A percentile compares a stretch with the other conserved stretches of the same genome.
Evolutionary conservation across 2,888 invertebrate species (phyloP).

Genomic region (Formica aserva): DNA sequence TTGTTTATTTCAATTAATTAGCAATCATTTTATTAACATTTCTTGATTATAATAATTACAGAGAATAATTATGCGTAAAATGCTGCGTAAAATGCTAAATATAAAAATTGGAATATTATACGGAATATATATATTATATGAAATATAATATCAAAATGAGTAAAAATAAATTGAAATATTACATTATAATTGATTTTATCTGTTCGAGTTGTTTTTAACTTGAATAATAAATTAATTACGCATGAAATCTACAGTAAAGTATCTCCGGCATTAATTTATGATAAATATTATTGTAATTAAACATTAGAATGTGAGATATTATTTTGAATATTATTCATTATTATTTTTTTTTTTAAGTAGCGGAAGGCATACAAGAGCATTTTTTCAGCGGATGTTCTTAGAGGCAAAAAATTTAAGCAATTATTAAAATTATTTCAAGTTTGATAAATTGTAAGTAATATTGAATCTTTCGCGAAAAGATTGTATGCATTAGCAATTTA

Average conservation of each 20-base stretch:
- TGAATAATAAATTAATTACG: neutral
- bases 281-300: neutral
- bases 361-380: neutral
- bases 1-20: neutral
- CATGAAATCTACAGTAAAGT: neutral
- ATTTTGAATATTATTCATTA: neutral
- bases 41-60: neutral
- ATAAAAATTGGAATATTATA: neutral
- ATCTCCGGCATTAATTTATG: neutral
- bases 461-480: neutral
- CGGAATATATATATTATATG: too few species aligned
- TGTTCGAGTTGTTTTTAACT: neutral
- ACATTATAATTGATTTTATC: neutral
- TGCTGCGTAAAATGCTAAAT: neutral
- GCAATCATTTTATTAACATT: neutral
- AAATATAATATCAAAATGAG: neutral
- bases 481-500: neutral
- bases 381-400: neutral
- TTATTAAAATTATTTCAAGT: neutral
- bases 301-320: neutral
- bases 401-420: neutral
- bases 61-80: neutral
- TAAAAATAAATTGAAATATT: neutral
- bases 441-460: neutral
- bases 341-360: neutral